Evolutionary conservation across 2,113 vertebrate genomes (phyloP), one percentile per base, ranked within the genome.

Genomic region (Prolemur simus): DNA sequence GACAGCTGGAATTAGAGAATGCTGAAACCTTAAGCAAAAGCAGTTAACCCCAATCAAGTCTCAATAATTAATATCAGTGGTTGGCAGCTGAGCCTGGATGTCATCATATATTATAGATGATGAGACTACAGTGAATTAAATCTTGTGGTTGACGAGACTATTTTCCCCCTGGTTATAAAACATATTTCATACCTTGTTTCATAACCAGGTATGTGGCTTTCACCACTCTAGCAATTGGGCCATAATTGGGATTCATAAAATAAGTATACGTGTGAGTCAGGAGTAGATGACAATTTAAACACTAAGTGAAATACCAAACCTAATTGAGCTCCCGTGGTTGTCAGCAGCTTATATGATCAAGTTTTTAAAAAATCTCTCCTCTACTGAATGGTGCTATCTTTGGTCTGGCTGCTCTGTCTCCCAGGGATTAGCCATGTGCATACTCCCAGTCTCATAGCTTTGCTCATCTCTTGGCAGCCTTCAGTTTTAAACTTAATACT

Each of bases 401-500:
- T 96, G 92, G 49, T 96, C 93, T 88, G 89, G 56, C 86, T 98
- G 93, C 83, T 85, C 37, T 32, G 32, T 92, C 90, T 95, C 77
- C 76, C 39, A 42, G 88, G 94, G 94, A 96, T 96, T 97, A 88
- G 32, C 60, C 23, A 10, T 6, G 34, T 69, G 39, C 83, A 47
- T 87, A 66, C 49, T 74, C 54, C n/a, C 9, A 66, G 25, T 54
- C 95, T 91, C 83, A 5, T 1, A 92, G 68, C 34, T 96, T 84
- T 66, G 64, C 34, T 4, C 89, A 76, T 95, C 89, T 96, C 90
- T 95, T 68, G 89, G 96, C 80, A 97, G 68, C 78, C 90, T 80
- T 80, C 3, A 3, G 80, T 93, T 97, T 97, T 89, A 94, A 96
- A 95, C 56, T 89, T 71, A 27, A 93, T 96, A 56, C 64, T 45